Conservation (phyloP, 2,888 invertebrate species). For the Caenorhabditis sulstoni region DNA sequence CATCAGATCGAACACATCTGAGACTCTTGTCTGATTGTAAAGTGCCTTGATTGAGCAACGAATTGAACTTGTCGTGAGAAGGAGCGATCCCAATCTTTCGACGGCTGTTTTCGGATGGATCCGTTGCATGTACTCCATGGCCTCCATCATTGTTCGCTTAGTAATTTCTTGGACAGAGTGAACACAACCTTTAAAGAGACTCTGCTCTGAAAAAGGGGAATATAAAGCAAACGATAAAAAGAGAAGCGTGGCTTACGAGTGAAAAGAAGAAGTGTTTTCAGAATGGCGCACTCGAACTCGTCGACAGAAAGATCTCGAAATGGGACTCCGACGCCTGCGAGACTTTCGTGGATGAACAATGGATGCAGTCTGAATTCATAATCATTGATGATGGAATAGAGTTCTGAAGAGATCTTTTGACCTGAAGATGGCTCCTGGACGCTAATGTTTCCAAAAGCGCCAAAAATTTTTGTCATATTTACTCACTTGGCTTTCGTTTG, state of each 20-base stretch:
- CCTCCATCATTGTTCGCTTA: conserved; percentile 50
- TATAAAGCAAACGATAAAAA: neutral
- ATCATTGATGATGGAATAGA: neutral
- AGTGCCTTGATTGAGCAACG: conserved; percentile 63
- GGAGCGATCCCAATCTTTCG: conserved; percentile 63
- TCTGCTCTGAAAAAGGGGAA: conserved; percentile 54
- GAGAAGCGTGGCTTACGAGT: conserved; percentile 48
- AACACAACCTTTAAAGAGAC: conserved; percentile 41
- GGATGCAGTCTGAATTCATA: conserved; percentile 60
- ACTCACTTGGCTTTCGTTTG: conserved; percentile 65
- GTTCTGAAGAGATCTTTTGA: too few species aligned
- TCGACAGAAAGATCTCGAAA: conserved; percentile 58
- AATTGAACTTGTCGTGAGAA: conserved; percentile 65
- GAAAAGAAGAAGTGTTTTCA: conserved; percentile 63
- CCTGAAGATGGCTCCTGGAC: too few species aligned
- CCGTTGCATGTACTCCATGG: conserved; percentile 50
- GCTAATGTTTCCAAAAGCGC: too few species aligned
- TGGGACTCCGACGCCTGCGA: conserved; percentile 61
- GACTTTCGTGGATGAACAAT: conserved; percentile 59
- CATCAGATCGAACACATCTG: conserved; percentile 70
- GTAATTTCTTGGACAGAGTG: conserved; percentile 29
- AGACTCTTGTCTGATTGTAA: conserved; percentile 65
- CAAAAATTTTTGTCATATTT: neutral
- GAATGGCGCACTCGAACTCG: conserved; percentile 61
- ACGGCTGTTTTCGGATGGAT: conserved; percentile 55